A percentile compares a stretch with the other conserved stretches of the same genome.
Evolutionary conservation across 2,888 invertebrate species (phyloP).

Genomic region (Meta bourneti): DNA sequence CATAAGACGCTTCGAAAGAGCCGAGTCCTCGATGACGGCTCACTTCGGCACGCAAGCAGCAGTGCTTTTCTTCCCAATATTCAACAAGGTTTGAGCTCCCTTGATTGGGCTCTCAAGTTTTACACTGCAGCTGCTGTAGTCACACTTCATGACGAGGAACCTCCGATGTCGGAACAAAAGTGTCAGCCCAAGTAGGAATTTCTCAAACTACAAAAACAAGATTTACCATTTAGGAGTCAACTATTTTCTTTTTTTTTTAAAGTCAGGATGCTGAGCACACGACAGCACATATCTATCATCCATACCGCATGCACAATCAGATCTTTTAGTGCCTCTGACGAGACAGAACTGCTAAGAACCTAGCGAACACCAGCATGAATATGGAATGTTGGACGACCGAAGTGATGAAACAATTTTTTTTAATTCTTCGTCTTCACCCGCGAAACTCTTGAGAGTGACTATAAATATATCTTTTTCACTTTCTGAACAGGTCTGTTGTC

Average conservation of each 20-base stretch:
- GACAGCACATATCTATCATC: slow-evolving; percentile 48
- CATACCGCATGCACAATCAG: slow-evolving; percentile 54
- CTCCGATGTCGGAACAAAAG: slow-evolving; percentile 33
- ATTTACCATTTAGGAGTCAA: slow-evolving; percentile 28
- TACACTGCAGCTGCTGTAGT: slow-evolving; percentile 18
- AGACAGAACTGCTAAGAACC: slow-evolving; percentile 43
- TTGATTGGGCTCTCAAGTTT: slow-evolving; percentile 24
- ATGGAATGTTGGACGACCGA: slow-evolving; percentile 75
- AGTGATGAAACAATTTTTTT: slow-evolving; percentile 47
- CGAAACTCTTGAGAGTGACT: slow-evolving; percentile 46
- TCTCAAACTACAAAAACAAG: slow-evolving; percentile 51
- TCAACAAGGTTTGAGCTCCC: background rate
- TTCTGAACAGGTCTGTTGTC: slow-evolving; percentile 79
- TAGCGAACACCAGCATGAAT: slow-evolving; percentile 66
- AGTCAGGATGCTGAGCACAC: slow-evolving; percentile 40
- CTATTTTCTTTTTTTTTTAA: background rate
- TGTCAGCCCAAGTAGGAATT: slow-evolving; percentile 61
- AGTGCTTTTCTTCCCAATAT: background rate
- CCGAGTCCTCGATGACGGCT: slow-evolving; percentile 11
- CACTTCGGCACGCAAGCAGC: background rate
- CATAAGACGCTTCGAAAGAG: slow-evolving; percentile 32
- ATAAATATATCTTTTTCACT: slow-evolving; percentile 79
- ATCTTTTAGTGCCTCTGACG: slow-evolving; percentile 18
- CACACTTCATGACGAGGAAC: slow-evolving; percentile 54
- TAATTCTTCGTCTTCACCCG: background rate